Conservation (phyloP, 2,113 vertebrate species). For the Edolisoma coerulescens region DNA sequence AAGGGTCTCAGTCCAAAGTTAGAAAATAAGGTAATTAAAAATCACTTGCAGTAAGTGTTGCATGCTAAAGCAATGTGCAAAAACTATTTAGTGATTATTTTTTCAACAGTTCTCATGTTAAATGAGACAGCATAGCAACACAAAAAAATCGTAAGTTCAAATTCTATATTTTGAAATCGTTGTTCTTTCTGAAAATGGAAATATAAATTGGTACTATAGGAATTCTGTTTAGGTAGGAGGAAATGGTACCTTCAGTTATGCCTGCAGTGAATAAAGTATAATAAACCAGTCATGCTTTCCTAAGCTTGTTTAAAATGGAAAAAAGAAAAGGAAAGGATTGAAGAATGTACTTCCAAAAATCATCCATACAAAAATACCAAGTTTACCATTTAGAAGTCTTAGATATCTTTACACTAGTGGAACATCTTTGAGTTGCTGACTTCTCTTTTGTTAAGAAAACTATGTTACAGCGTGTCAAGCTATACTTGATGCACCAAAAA, state of each 20-base stretch:
- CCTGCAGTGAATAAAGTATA: conserved; percentile 14
- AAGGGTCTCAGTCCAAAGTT: neutral
- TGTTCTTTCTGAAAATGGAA: neutral
- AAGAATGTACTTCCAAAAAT: conserved; percentile 37
- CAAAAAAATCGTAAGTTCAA: neutral
- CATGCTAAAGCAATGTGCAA: neutral
- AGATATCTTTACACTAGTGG: conserved; percentile 13
- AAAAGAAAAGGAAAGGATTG: neutral
- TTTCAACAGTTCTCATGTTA: neutral
- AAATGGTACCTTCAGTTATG: neutral
- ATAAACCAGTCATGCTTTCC: conserved; percentile 21
- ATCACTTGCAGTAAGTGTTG: neutral
- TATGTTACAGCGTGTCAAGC: neutral
- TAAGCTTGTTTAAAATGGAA: conserved; percentile 14
- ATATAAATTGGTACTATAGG: neutral
- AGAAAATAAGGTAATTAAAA: neutral
- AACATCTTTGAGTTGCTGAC: conserved; percentile 34
- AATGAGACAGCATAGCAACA: neutral
- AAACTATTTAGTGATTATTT: neutral
- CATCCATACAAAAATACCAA: conserved; percentile 7
- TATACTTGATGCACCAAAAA: conserved; percentile 48
- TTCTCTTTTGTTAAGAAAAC: conserved; percentile 36
- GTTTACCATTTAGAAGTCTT: conserved; percentile 28
- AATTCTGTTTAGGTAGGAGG: conserved; percentile 17
- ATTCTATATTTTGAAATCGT: neutral